These are phyloP conservation scores for Clamator glandarius DNA, from an alignment of 2,797 vertebrate species.

Conservation along the genomic window DNA sequence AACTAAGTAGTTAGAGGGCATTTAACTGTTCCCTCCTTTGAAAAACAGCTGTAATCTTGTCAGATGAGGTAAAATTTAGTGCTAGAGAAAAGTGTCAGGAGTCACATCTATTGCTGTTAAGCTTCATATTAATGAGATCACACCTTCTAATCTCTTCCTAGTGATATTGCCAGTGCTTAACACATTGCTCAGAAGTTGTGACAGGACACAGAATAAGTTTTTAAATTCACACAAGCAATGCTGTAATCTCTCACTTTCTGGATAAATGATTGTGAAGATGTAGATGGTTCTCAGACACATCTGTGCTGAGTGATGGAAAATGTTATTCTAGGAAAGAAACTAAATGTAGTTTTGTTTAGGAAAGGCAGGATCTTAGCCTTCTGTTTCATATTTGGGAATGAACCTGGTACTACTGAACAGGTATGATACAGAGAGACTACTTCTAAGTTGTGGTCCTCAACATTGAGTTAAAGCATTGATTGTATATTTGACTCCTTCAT, in stretches of 20 bases:
- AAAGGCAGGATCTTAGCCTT: neutral
- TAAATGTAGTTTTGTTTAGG: neutral
- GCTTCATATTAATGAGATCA: conserved; percentile 27
- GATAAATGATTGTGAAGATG: neutral
- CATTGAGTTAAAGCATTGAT: neutral
- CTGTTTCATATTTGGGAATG: neutral
- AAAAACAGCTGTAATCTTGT: neutral
- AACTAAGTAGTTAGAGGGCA: neutral
- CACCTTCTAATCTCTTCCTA: conserved; percentile 21
- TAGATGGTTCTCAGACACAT: neutral
- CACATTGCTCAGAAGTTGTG: neutral
- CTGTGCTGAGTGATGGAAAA: neutral
- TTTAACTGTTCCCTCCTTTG: neutral
- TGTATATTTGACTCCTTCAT: neutral
- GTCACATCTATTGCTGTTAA: conserved; percentile 20
- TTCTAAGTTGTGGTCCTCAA: neutral
- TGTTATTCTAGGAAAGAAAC: neutral
- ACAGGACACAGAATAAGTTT: neutral
- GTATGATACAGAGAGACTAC: neutral
- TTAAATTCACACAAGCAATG: neutral
- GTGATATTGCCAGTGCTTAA: neutral
- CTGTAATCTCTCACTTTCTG: neutral
- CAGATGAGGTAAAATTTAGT: neutral
- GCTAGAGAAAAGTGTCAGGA: neutral
- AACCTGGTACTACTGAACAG: neutral